Conservation (phyloP, 1,140 invertebrate genomes). For the Atopsyche davidsoni region DNA sequence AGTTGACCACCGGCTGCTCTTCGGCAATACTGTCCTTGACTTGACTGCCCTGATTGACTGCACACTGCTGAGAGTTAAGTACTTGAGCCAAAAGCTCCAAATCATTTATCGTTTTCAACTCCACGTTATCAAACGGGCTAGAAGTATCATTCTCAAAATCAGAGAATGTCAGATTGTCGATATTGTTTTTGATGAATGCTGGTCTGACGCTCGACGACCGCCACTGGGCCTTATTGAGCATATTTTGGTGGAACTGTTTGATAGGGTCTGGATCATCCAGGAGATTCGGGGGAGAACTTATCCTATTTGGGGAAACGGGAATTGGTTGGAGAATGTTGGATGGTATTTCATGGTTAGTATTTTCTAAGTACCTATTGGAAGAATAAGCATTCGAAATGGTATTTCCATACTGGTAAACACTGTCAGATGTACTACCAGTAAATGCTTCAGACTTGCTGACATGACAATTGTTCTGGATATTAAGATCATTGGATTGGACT, state of each 20-base stretch:
- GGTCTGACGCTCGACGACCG: conserved; percentile 7
- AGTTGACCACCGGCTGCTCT: background rate
- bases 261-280: conserved; percentile 46
- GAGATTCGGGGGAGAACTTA: conserved; percentile 36
- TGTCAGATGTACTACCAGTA: conserved; percentile 25
- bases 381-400: conserved; percentile 5
- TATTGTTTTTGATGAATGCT: conserved; percentile 33
- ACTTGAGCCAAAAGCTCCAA: conserved; percentile 78
- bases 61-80: conserved; percentile 36
- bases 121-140: conserved; percentile 86
- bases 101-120: conserved; percentile 85
- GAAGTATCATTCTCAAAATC: conserved; percentile 86
- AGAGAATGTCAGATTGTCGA: conserved; percentile 56
- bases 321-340: conserved; percentile 41
- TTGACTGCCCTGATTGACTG: background rate
- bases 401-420: conserved; percentile 5
- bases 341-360: conserved; percentile 31
- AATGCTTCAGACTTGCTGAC: conserved; percentile 31
- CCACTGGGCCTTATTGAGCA: conserved; percentile 34
- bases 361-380: conserved; percentile 11
- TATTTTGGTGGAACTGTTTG: conserved; percentile 31
- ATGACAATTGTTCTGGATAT: conserved; percentile 26
- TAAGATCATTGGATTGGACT: conserved; percentile 33
- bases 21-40: background rate
- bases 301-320: conserved; percentile 25